phyloP scores from a whole-genome alignment of 2,797 vertebrate genomes.

The Epinephelus malabaricus region DNA sequence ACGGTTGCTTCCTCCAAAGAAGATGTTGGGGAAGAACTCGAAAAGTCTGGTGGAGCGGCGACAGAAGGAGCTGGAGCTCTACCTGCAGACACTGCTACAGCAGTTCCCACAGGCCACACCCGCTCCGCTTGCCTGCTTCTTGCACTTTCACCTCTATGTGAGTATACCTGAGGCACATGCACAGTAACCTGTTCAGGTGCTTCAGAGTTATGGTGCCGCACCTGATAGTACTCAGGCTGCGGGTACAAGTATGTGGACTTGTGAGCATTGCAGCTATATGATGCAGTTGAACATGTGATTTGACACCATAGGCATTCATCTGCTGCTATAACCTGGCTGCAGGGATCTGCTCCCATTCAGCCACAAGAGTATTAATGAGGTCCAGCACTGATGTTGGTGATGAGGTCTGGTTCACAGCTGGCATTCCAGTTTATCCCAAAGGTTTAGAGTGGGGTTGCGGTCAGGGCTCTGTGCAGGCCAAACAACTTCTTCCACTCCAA shows the following conservation, averaged over 20 bases:
- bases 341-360: no score
- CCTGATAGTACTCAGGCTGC: background rate
- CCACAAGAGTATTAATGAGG: no score
- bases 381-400: background rate
- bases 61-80: slow-evolving; percentile 95
- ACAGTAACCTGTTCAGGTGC: background rate
- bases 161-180: slow-evolving; percentile 77
- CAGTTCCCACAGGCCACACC: slow-evolving; percentile 91
- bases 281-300: no score
- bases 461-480: background rate
- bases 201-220: background rate
- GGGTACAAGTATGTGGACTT: no score
- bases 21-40: slow-evolving; percentile 98
- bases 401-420: background rate
- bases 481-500: background rate
- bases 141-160: slow-evolving; percentile 96
- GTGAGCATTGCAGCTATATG: no score
- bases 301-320: no score
- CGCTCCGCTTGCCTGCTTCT: slow-evolving; percentile 89
- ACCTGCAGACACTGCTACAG: slow-evolving; percentile 92
- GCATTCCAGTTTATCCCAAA: background rate
- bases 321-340: no score
- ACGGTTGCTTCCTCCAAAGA: slow-evolving; percentile 95
- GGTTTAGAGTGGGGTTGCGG: background rate
- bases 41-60: slow-evolving; percentile 95